Evolutionary conservation across 2,888 invertebrate species (phyloP).

Genomic region (Drosophila monieri): DNA sequence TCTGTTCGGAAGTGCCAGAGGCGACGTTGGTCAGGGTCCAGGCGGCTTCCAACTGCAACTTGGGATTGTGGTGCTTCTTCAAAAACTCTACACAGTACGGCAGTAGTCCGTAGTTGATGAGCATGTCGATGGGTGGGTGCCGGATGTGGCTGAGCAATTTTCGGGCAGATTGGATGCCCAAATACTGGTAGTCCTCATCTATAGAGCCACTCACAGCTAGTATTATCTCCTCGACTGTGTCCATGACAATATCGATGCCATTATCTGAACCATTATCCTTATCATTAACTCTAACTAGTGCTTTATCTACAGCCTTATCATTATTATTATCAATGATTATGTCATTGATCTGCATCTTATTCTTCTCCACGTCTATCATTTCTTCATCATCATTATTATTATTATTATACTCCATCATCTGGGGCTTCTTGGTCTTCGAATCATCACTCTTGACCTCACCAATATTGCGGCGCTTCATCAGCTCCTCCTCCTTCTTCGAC

Average conservation of each 20-base stretch:
- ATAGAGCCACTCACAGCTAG: conserved; percentile 88
- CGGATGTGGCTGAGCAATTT: conserved; percentile 92
- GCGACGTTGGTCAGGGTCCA: conserved; percentile 99
- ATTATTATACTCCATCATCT: conserved; percentile 85
- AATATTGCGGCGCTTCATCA: conserved; percentile 94
- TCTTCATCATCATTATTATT: conserved; percentile 32
- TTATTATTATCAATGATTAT: too few species aligned
- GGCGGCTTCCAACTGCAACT: conserved; percentile 96
- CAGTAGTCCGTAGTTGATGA: conserved; percentile 93
- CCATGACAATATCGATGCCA: conserved; percentile 73
- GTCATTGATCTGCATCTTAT: too few species aligned
- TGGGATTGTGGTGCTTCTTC: conserved; percentile 87
- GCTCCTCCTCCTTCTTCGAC: conserved; percentile 96
- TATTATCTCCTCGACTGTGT: conserved; percentile 89
- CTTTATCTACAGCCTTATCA: too few species aligned
- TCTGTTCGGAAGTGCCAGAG: conserved; percentile 96
- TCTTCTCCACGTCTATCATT: too few species aligned
- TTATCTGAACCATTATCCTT: conserved; percentile 68
- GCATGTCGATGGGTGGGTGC: conserved; percentile 94
- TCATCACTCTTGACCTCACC: too few species aligned
- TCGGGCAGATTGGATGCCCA: conserved; percentile 92
- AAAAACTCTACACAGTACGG: conserved; percentile 92
- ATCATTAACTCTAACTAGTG: neutral
- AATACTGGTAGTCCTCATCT: conserved; percentile 85
- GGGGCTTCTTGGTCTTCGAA: conserved; percentile 77